Conservation (phyloP, 2,113 vertebrate species). For the Noctilio leporinus region DNA sequence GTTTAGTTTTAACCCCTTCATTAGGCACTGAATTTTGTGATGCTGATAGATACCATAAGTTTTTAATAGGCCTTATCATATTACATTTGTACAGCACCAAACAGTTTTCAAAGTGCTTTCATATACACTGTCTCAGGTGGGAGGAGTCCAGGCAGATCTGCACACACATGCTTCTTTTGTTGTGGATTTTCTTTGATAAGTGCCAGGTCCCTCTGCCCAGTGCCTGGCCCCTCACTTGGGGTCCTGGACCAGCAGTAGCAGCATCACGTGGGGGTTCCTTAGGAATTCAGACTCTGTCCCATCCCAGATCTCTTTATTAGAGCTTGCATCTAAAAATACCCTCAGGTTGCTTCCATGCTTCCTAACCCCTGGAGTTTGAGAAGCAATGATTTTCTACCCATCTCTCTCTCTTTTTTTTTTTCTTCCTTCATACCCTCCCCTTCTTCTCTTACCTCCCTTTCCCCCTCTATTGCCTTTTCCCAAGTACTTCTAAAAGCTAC, state of each 20-base stretch:
- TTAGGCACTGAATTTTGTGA: neutral
- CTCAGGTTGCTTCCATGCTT: neutral
- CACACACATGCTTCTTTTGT: neutral
- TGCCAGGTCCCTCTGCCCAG: neutral
- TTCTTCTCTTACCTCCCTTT: neutral
- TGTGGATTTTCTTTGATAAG: neutral
- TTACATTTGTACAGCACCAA: no score
- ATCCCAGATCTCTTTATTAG: neutral
- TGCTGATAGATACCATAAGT: neutral
- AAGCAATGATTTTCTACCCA: neutral
- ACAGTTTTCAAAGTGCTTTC: neutral
- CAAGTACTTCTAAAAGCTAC: neutral
- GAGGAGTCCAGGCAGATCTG: neutral
- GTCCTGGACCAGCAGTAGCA: neutral
- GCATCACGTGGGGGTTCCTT: neutral
- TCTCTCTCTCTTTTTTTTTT: neutral
- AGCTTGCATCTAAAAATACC: neutral
- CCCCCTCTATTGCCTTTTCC: neutral
- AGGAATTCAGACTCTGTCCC: neutral
- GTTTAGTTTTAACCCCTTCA: neutral
- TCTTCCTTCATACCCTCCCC: neutral
- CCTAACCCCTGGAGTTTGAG: no score
- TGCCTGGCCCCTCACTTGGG: neutral
- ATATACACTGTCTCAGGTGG: neutral
- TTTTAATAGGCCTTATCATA: neutral